Conservation (phyloP, 2,888 invertebrate genomes). For the Pandemis corylana region DNA sequence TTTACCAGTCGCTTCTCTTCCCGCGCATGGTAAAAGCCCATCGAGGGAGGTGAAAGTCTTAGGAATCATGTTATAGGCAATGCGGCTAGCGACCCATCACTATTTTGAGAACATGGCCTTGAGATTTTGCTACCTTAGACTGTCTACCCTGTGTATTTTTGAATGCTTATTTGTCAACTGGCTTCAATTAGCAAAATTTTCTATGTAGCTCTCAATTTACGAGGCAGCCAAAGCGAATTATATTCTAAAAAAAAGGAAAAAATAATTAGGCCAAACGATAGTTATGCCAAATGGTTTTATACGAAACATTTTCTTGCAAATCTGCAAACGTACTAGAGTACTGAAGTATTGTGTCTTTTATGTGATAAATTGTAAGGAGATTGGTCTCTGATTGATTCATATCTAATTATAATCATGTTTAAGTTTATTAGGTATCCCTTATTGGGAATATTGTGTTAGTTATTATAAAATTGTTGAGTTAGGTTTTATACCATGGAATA, state of each 20-base stretch:
- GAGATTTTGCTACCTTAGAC: no score
- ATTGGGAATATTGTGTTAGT: not conserved
- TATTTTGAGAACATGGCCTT: no score
- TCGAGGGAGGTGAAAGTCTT: no score
- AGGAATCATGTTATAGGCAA: no score
- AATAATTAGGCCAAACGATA: not conserved
- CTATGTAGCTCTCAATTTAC: no score
- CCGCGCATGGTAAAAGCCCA: no score
- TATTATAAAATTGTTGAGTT: conserved; percentile 16
- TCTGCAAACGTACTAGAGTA: not conserved
- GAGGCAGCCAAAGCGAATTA: no score
- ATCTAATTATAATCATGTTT: not conserved
- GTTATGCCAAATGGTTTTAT: not conserved
- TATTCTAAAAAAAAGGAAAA: not conserved
- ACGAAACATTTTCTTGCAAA: not conserved
- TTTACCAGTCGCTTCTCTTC: no score
- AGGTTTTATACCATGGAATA: not conserved
- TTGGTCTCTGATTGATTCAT: not conserved
- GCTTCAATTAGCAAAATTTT: no score
- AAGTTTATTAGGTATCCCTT: conserved; percentile 9
- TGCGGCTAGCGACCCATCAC: no score
- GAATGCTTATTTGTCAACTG: no score
- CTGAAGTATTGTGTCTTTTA: not conserved
- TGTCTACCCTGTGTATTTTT: no score
- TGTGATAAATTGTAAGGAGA: not conserved